phyloP scores from a whole-genome alignment of 2,113 vertebrate genomes.

The Prunella himalayana region DNA sequence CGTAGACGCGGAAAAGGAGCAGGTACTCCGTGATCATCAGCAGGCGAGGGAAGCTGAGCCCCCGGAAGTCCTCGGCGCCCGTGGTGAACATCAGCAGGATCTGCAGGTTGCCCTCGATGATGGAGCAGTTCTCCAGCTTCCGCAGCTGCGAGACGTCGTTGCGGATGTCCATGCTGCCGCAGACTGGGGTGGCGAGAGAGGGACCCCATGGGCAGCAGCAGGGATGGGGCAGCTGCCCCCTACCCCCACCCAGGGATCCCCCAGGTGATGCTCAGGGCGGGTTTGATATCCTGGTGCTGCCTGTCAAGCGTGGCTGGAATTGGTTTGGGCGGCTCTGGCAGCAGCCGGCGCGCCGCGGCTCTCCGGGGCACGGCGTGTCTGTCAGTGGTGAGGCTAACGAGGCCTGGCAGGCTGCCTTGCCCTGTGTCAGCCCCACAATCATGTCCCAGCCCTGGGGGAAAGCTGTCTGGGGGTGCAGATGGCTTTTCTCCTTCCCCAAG shows the following conservation, averaged over 20 bases:
- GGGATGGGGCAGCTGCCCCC: neutral
- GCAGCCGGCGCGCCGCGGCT: neutral
- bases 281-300: neutral
- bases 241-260: neutral
- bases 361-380: neutral
- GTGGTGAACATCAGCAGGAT: slow-evolving; percentile 80
- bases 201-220: neutral
- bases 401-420: neutral
- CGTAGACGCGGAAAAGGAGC: slow-evolving; percentile 78
- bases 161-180: slow-evolving; percentile 80
- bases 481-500: neutral
- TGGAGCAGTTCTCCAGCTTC: slow-evolving; percentile 78
- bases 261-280: accelerated
- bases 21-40: slow-evolving; percentile 81
- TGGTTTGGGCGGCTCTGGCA: neutral
- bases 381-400: neutral
- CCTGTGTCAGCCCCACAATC: neutral
- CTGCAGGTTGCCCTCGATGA: slow-evolving; percentile 80
- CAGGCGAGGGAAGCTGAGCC: slow-evolving; percentile 77
- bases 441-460: neutral
- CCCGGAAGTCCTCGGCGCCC: slow-evolving; percentile 70
- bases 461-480: too few species aligned
- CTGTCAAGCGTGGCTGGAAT: neutral
- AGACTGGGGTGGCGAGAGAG: slow-evolving; percentile 59
- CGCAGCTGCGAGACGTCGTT: slow-evolving; percentile 73